phyloP scores from a whole-genome alignment of 2,797 vertebrate species.

The Falco rusticolus region DNA sequence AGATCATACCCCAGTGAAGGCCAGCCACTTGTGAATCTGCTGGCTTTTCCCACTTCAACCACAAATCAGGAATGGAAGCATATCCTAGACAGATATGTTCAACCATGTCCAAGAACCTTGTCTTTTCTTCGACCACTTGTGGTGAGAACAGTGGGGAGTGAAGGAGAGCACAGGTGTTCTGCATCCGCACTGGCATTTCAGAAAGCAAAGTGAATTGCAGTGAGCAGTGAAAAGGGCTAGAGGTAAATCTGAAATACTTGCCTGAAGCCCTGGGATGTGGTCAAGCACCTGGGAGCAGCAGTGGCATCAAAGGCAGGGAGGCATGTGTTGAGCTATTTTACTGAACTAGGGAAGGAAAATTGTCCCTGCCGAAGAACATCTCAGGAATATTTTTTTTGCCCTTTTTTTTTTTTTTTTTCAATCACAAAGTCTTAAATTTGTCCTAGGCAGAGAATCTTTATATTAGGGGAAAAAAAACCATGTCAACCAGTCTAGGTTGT shows the following conservation, averaged over 20 bases:
- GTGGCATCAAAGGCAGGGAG: background rate
- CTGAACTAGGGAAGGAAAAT: background rate
- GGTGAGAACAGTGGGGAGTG: background rate
- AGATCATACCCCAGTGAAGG: background rate
- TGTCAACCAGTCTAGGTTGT: background rate
- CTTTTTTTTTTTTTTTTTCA: background rate
- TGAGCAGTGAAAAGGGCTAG: background rate
- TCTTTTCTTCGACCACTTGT: background rate
- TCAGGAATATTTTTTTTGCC: background rate
- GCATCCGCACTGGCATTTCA: background rate
- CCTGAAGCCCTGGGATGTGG: rapidly evolving
- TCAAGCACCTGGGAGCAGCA: background rate
- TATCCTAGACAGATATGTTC: background rate
- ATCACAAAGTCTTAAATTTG: background rate
- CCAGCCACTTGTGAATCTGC: background rate
- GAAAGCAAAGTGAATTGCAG: background rate
- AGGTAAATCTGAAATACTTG: background rate
- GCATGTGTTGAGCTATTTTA: background rate
- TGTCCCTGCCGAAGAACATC: background rate
- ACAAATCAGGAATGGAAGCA: background rate
- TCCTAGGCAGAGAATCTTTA: background rate
- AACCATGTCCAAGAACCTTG: background rate
- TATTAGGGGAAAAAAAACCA: background rate
- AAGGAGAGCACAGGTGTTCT: background rate
- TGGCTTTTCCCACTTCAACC: background rate